These are phyloP conservation scores for Heliconius hermathena DNA, from an alignment of 1,140 invertebrate species.

Conservation along the genomic window DNA sequence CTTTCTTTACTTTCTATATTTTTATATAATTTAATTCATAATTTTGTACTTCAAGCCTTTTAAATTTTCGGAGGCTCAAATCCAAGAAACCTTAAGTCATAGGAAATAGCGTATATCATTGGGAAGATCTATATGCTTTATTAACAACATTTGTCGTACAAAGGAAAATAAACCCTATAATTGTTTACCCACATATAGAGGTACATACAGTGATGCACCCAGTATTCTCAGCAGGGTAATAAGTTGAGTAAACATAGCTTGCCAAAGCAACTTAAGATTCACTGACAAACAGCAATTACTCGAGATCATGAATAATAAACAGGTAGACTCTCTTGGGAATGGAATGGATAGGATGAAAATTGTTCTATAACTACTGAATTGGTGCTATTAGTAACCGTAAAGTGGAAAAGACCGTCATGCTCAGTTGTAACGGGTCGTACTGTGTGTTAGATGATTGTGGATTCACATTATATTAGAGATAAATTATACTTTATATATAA, in stretches of 20 bases:
- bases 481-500: too few relatives aligned
- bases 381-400: neutral
- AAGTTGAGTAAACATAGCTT: constrained; percentile 9
- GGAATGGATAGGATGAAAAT: constrained; percentile 12
- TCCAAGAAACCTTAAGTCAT: too few relatives aligned
- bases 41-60: too few relatives aligned
- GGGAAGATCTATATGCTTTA: too few relatives aligned
- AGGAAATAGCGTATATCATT: too few relatives aligned
- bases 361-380: constrained; percentile 12
- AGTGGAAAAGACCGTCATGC: neutral
- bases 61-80: too few relatives aligned
- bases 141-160: too few relatives aligned
- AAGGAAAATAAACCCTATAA: too few relatives aligned
- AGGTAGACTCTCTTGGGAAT: constrained; percentile 4
- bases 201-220: neutral
- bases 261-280: constrained; percentile 14
- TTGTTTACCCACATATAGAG: neutral
- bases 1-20: too few relatives aligned
- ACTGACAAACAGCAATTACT: constrained; percentile 15
- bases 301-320: constrained; percentile 10
- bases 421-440: too few relatives aligned
- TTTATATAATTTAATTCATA: too few relatives aligned
- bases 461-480: neutral
- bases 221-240: constrained; percentile 2
- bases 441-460: neutral